phyloP scores from a whole-genome alignment of 2,113 vertebrate genomes.

The Ochotona curzoniae region DNA sequence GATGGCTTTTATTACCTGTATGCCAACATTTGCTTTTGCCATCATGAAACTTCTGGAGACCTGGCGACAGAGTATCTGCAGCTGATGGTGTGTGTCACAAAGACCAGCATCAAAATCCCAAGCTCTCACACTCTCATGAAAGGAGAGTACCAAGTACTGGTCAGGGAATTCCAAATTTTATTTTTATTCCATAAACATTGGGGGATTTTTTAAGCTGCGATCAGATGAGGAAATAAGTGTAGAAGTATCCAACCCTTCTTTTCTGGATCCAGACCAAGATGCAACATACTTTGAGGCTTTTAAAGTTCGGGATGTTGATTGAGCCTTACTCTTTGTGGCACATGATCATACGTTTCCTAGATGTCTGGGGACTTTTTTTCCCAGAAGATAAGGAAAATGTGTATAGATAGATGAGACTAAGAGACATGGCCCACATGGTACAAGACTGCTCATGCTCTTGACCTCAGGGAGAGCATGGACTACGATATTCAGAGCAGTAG shows the following conservation, averaged over 20 bases:
- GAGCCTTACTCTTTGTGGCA: constrained; percentile 39
- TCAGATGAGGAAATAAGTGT: constrained; percentile 92
- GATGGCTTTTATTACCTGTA: constrained; percentile 97
- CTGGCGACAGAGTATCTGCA: constrained; percentile 89
- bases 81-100: constrained; percentile 94
- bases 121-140: constrained; percentile 90
- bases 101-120: constrained; percentile 90
- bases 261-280: constrained; percentile 92
- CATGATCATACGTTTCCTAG: background rate
- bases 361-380: background rate
- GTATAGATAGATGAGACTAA: constrained; percentile 73
- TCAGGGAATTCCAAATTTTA: constrained; percentile 90
- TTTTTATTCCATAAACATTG: constrained; percentile 97
- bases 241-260: constrained; percentile 93
- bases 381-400: constrained; percentile 50
- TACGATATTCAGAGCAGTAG: background rate
- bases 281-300: constrained; percentile 97
- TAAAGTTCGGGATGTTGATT: constrained; percentile 94
- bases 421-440: constrained; percentile 46
- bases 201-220: constrained; percentile 91
- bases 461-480: background rate
- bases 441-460: constrained; percentile 11
- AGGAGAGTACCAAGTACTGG: constrained; percentile 93
- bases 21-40: constrained; percentile 96
- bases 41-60: constrained; percentile 87